Base-by-base conservation (phyloP, 1,140 invertebrate genomes). In the Nasonia vitripennis region DNA sequence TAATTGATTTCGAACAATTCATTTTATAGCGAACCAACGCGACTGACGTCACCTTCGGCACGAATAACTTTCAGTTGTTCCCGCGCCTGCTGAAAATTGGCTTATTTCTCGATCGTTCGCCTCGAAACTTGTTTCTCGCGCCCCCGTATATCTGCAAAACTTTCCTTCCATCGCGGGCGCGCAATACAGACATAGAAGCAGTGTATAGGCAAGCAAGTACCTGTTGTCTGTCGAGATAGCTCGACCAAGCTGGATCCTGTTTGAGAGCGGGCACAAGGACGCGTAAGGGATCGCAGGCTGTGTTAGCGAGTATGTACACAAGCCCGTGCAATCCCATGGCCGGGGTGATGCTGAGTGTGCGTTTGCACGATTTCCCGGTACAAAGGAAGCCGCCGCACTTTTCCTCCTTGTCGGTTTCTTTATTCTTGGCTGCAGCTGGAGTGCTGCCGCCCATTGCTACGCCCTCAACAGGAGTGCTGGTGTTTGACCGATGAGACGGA, bases 151-250 rank as follows among this genome's bases (percentile, higher is more conserved):
- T 55, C 51, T 55, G 51, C 3, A 14, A 55, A 55, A 55, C 2
- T 20, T 55, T 55, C 14, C 4, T 55, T 55, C 51, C 4, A 14
- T 27, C 27, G 1, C 51, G 51, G 17, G 51, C 0, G 11, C 51
- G 5, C 51, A 55, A 55, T 55, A 20, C 51, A 14, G 12, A 14
- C 14, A 20, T 55, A 20, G 14, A 55, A 55, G 51, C 17, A 55
- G 51, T 55, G 4, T 55, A 55, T 55, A 55, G 51, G 12, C 9
- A 70, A 70, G 7, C 27, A 71, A 27, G 23, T 27, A 96, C 96
- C 94, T 97, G 95, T 86, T 96, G 92, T 89, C 95, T 95, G 90
- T 97, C 95, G 70, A 97, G 93, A 89, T 95, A 96, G 84, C 94
- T 94, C 1, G 95, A 94, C 96, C 96, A 97, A 27, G 94, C 92